These are phyloP conservation scores for Pseudachorutes palmiensis DNA, from an alignment of 1,140 invertebrate species.

Conservation along the genomic window DNA sequence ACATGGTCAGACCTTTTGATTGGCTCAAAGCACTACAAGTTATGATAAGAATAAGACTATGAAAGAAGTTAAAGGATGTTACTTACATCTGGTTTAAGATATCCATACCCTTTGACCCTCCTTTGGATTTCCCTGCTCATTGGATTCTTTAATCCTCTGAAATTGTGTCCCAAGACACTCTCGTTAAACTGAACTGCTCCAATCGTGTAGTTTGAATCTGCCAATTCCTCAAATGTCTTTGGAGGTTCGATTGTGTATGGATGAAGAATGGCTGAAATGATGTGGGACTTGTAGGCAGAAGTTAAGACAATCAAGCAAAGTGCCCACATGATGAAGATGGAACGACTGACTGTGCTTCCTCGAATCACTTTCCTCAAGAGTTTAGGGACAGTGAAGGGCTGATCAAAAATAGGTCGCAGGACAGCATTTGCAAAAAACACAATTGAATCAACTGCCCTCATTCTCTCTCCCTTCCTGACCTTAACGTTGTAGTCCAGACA, in stretches of 20 bases:
- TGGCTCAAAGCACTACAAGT: no score
- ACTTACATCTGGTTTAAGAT: neutral
- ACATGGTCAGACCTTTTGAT: no score
- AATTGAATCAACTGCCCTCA: neutral
- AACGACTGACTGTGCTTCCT: neutral
- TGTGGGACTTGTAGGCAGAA: neutral
- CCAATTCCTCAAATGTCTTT: constrained; percentile 2
- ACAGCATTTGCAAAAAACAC: neutral
- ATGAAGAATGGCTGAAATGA: neutral
- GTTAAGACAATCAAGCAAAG: neutral
- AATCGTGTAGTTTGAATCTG: neutral
- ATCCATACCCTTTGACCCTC: neutral
- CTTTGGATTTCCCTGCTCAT: neutral
- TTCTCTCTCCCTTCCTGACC: neutral
- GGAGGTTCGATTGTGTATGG: neutral
- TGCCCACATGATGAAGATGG: neutral
- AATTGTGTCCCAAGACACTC: neutral
- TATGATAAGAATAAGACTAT: no score
- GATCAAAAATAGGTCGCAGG: neutral
- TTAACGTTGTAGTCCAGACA: neutral
- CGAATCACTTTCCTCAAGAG: neutral
- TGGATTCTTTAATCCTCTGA: neutral
- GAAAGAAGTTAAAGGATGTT: no score
- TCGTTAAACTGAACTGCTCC: neutral
- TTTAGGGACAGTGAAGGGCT: neutral